Percentiles rank a stretch among this genome's conserved stretches.
Conservation (phyloP, 2,888 invertebrate genomes). For the Acleris holmiana region DNA sequence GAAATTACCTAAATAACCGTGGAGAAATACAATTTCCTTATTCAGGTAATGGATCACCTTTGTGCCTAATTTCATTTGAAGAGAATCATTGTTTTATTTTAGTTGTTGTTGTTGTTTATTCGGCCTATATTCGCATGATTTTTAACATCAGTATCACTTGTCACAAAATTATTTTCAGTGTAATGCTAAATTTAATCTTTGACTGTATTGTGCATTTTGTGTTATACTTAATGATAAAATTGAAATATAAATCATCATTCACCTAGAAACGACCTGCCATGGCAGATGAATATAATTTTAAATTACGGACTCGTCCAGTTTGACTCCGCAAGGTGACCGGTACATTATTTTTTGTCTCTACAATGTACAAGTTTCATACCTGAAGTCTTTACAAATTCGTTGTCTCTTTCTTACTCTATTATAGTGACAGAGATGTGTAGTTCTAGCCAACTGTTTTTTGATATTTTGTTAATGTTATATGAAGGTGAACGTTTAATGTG, state of each 20-base stretch:
- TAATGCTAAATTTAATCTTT: too few species aligned
- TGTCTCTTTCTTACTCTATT: slow-evolving; percentile 3
- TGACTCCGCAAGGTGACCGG: slow-evolving; percentile 34
- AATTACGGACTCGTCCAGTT: slow-evolving; percentile 24
- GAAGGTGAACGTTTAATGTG: neutral
- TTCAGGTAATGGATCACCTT: too few species aligned
- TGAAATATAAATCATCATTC: neutral
- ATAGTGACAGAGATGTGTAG: neutral
- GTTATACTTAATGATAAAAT: neutral
- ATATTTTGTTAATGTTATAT: neutral
- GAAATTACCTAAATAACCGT: too few species aligned
- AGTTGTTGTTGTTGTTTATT: too few species aligned
- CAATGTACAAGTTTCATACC: slow-evolving; percentile 19
- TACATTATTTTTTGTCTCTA: slow-evolving; percentile 16
- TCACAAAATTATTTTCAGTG: too few species aligned
- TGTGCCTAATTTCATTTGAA: too few species aligned
- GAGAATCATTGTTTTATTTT: too few species aligned
- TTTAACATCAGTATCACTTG: too few species aligned
- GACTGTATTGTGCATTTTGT: neutral
- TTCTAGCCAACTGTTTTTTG: neutral
- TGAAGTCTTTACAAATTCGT: neutral
- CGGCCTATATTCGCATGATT: too few species aligned
- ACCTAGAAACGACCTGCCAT: slow-evolving; percentile 17
- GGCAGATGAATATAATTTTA: slow-evolving; percentile 11
- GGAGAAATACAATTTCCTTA: too few species aligned